Evolutionary conservation across 2,113 vertebrate genomes (phyloP).

Genomic region (Trogon melanurus): DNA sequence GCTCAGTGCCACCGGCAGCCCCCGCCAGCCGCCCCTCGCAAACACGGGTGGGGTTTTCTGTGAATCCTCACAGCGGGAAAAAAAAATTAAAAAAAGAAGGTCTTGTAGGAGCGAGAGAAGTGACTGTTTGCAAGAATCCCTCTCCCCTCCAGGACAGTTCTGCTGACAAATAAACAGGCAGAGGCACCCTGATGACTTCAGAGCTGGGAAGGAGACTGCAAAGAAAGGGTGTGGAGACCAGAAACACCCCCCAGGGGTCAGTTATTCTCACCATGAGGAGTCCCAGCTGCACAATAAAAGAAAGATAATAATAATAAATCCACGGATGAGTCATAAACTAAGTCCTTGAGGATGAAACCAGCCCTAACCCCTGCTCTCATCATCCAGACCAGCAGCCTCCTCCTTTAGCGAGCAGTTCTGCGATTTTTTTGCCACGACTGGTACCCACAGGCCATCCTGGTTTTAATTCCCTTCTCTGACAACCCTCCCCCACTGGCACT

Average conservation of each 20-base stretch:
- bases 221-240: not conserved
- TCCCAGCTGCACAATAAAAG: not conserved
- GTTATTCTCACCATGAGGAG: not conserved
- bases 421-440: not conserved
- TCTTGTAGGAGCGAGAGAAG: not conserved
- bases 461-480: not conserved
- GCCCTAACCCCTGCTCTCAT: not conserved
- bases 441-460: not conserved
- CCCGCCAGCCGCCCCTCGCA: not conserved
- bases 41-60: not conserved
- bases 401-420: not conserved
- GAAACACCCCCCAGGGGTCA: not conserved
- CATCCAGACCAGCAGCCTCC: not conserved
- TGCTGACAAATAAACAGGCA: not conserved
- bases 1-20: not conserved
- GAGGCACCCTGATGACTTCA: constrained; percentile 12
- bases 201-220: not conserved
- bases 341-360: constrained; percentile 5
- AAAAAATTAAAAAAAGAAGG: not conserved
- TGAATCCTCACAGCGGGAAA: not conserved
- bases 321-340: not conserved
- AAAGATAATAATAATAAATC: not conserved
- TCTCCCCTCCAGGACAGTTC: not conserved
- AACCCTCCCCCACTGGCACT: not conserved
- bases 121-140: not conserved